Base-by-base conservation (phyloP, 2,888 invertebrate genomes). In the Ceratothoa steindachneri region DNA sequence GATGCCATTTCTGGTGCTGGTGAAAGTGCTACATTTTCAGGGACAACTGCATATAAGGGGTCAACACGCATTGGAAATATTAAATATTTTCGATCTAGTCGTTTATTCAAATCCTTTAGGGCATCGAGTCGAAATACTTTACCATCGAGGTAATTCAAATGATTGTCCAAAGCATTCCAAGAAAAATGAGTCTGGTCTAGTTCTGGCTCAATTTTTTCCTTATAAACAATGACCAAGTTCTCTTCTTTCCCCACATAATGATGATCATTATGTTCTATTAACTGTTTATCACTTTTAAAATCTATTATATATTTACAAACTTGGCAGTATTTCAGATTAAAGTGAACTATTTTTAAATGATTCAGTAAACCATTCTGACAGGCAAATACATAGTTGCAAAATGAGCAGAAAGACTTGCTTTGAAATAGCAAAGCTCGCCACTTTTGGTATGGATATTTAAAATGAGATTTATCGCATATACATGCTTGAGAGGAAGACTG, bases 161-260 rank as follows among this genome's bases (percentile, higher is more conserved):
- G 64, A 69, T 78, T 78, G 41, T 78, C 75, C 24, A 71, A 69
- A 19, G 72, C 75, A 72, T 78, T 78, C 72, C 69, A 73, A 1
- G 78, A 74, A 12, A 75, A 19, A 9, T 73, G 65, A 24, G 53
- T 72, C 60, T 66, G 53, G 22, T 69, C 75, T 27, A 30, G 29
- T 5, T 51, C 27, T 12, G 64, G 67, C 9, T 65, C 68, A 9
- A 66, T 67, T 5, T 29, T 51, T 15, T 22, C 30, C 1, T 52
- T 22, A 9, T 24, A 19, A 19, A 2, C 7, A 15, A 55, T 15
- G 19, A 27, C 30, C 2, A 19, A 24, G 2, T 24, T 27, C 28
- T 30, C 29, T 55, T 41, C 41, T 9, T 24, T 31, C 1, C 19
- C 15, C 19, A n/a, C 31, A 15, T n/a, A 12, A 28, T 74, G 75